Evolutionary conservation across 2,888 invertebrate genomes (phyloP), one percentile per base, ranked within the genome.

Genomic region (Fragum sueziense): DNA sequence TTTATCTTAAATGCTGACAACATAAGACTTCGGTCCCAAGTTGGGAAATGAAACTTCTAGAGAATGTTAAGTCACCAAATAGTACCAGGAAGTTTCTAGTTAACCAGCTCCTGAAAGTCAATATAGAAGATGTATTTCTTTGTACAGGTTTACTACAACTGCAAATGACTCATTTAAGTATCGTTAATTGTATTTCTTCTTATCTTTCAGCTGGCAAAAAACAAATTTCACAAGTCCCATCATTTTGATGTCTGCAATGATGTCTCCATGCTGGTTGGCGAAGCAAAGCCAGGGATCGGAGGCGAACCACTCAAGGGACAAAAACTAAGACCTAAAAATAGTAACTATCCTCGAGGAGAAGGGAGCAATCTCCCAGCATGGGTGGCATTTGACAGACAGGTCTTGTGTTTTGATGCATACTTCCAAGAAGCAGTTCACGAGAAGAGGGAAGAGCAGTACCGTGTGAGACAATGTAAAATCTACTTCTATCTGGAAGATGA

Each of bases 401-500:
- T 96, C 75, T 93, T 97, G 71, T 95, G 95, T 82, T 97, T 97
- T 91, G 95, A 96, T 93, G 97, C 95, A 0, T 97, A 95, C 91
- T 97, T 96, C 90, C 95, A 96, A 82, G 96, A 97, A 94, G 95
- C 96, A 0, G 94, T 97, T 0, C 96, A 96, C 83, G 97, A 97
- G 93, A 95, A 96, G 90, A 94, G 95, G 67, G 94, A 94, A 1
- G 95, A 95, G 2, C 94, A 96, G 37, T 96, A 95, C 88, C 95
- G 96, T 88, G 94, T 97, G 74, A 95, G 97, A 29, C 95, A 96
- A 88, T 97, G 97, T 3, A 96, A 96, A 86, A 96, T 98, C 74
- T 96, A 95, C 86, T 98, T 96, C 91, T 98, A 96, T 89, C 94
- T 98, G 59, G 98, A 98, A 94, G 98, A 98, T 93, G 97, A 97